These are phyloP conservation scores for Lasioglossum calceatum DNA, from an alignment of 2,888 invertebrate species.

Conservation along the genomic window DNA sequence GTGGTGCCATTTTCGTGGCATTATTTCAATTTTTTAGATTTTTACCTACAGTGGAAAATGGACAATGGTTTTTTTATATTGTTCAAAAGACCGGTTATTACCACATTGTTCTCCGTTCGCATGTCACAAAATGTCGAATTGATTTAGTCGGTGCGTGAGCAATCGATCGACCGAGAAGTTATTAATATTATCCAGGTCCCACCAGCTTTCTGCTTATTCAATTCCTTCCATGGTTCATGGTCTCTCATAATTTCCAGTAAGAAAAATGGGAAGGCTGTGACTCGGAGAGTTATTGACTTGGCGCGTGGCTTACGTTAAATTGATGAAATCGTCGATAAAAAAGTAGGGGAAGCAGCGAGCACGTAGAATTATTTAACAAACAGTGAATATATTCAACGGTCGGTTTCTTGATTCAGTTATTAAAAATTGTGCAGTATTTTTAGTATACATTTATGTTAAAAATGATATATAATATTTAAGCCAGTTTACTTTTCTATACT, in stretches of 20 bases:
- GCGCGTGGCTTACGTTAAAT: conserved; percentile 3
- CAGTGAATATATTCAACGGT: not conserved
- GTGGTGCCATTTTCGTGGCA: not conserved
- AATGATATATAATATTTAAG: not conserved
- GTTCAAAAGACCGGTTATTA: not conserved
- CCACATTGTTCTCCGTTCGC: conserved; percentile 23
- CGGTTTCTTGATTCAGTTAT: not conserved
- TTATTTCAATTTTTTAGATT: not conserved
- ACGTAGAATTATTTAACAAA: not conserved
- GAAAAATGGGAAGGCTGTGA: not conserved
- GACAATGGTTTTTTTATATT: not conserved
- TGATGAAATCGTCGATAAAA: conserved; percentile 12
- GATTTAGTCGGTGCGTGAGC: conserved; percentile 50
- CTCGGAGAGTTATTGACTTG: conserved; percentile 19
- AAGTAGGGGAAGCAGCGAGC: not conserved
- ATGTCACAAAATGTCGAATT: conserved; percentile 50
- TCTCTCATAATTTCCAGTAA: conserved; percentile 10
- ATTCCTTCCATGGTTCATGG: not conserved
- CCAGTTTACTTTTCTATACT: not conserved
- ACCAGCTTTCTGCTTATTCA: conserved; percentile 35
- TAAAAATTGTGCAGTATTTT: not conserved
- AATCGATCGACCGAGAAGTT: conserved; percentile 55
- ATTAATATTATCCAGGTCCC: conserved; percentile 53
- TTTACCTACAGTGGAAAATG: not conserved
- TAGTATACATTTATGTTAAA: not conserved